Evolutionary conservation across 2,888 invertebrate genomes (phyloP), one percentile per base, ranked within the genome.

Genomic region (Microdon myrmicae): DNA sequence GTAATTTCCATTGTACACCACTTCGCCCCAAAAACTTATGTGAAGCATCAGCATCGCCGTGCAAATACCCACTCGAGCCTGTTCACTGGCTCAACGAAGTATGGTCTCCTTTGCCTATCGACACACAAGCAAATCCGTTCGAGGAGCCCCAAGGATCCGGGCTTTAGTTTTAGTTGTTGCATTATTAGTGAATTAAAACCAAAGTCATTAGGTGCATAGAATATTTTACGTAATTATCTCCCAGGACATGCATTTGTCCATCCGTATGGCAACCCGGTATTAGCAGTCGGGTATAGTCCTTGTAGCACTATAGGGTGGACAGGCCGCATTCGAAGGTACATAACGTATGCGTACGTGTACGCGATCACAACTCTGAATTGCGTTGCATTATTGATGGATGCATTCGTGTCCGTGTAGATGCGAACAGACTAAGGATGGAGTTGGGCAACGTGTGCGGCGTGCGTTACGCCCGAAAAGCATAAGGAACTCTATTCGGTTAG

Each of bases 171-270:
- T 8, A 34, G 59, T 67, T 61, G 49, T 61, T 67, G 53, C 67
- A 61, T 67, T 66, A 66, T 66, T 59, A 66, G 66, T 66, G 66
- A 66, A 66, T 66, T 66, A 66, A 66, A 66, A 66, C 58, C 66
- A 59, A 66, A 66, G 66, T 66, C 59, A 66, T 66, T 66, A 66
- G 66, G 59, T 66, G 66, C 66, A 66, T 66, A 59, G 66, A 59
- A 59, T 54, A 66, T 66, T 66, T 66, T 59, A 66, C 64, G 64
- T 66, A 66, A 66, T 66, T 59, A 66, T 66, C 64, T 64, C 56
- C 41, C 41, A 56, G 64, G 64, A 64, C 25, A 45, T 45, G 39
- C 49, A 56, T 64, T 45, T 39, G 56, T 64, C 39, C 55, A 44
- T 44, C 35, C 16, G 37, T 26, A 22, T 22, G 8, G 22, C 22